phyloP scores from a whole-genome alignment of 2,797 vertebrate genomes.

The Diceros bicornis region DNA sequence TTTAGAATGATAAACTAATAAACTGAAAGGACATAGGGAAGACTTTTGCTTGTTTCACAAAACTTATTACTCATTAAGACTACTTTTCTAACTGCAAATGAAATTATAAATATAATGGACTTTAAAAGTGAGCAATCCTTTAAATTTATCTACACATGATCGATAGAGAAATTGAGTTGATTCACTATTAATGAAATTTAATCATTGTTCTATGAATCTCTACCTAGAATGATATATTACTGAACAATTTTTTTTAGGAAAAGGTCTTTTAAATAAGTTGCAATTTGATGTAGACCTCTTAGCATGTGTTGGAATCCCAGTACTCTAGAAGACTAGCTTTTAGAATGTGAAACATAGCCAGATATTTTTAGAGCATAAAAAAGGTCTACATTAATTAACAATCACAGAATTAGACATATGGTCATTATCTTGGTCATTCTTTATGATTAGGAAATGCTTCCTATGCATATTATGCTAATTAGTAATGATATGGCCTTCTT shows the following conservation, averaged over 20 bases:
- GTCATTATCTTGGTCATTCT: neutral
- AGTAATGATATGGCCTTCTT: neutral
- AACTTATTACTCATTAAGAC: neutral
- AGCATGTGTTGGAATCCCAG: neutral
- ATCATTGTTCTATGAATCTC: neutral
- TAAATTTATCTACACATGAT: neutral
- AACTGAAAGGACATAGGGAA: neutral
- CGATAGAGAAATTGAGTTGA: neutral
- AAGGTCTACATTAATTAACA: neutral
- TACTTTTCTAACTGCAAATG: neutral
- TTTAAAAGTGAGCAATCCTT: neutral
- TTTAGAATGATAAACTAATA: neutral
- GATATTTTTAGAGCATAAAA: neutral
- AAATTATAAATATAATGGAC: neutral
- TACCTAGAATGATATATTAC: neutral
- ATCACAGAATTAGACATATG: neutral
- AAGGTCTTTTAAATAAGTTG: neutral
- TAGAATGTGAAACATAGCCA: neutral
- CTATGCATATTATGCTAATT: neutral
- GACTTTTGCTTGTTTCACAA: neutral
- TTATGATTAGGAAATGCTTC: neutral
- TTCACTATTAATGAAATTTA: neutral
- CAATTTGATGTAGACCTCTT: neutral
- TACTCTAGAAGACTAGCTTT: neutral
- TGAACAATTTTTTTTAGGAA: neutral